phyloP scores from a whole-genome alignment of 1,140 invertebrate genomes.

The Sycobia sp. region DNA sequence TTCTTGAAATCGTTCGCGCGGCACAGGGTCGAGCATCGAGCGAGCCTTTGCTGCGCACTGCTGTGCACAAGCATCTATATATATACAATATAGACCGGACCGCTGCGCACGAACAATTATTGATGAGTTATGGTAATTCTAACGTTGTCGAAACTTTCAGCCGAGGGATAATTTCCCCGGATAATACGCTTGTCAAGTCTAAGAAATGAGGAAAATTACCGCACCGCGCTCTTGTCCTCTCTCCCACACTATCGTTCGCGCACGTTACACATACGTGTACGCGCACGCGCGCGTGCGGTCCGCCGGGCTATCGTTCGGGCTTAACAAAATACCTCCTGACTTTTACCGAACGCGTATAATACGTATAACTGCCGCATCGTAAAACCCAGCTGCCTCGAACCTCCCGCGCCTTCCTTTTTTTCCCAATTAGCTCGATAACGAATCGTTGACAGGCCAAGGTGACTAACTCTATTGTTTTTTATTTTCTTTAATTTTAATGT shows the following conservation, averaged over 20 bases:
- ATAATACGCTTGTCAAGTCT: conserved; percentile 27
- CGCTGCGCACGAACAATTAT: conserved; percentile 19
- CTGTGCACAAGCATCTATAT: too few species aligned
- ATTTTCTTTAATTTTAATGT: too few species aligned
- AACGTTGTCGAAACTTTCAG: conserved; percentile 26
- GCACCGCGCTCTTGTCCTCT: not conserved
- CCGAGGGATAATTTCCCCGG: conserved; percentile 11
- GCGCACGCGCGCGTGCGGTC: not conserved
- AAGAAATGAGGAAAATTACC: conserved; percentile 21
- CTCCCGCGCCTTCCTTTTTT: too few species aligned
- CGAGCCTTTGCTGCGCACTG: too few species aligned
- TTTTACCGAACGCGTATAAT: not conserved
- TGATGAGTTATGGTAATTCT: conserved; percentile 35
- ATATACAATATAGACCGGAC: too few species aligned
- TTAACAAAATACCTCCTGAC: conserved; percentile 13
- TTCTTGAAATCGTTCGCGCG: conserved; percentile 27
- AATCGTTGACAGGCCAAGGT: not conserved
- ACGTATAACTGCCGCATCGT: too few species aligned
- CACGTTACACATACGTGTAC: not conserved
- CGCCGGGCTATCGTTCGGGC: not conserved
- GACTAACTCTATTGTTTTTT: too few species aligned
- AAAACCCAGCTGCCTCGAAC: too few species aligned
- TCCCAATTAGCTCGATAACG: too few species aligned
- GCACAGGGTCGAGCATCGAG: not conserved
- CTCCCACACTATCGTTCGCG: not conserved